Evolutionary conservation across 2,888 invertebrate species (phyloP), one percentile per base, ranked within the genome.

Genomic region (Nomada ruficornis): DNA sequence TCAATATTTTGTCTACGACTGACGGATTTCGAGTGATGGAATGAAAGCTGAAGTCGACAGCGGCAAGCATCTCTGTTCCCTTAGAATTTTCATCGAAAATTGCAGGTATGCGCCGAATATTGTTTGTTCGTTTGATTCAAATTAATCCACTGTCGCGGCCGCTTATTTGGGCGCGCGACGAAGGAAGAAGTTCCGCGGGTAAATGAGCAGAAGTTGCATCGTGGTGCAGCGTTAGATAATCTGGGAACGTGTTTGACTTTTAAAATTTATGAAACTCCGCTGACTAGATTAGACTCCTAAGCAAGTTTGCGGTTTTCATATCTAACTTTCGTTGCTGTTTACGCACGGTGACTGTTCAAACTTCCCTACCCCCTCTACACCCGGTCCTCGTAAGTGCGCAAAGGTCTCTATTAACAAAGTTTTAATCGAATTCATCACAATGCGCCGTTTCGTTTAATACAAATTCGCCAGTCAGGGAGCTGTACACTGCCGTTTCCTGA

Each of bases 361-460:
- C 82, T 81, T 78, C 54, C 1, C 36, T 23, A 36, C 2, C 60
- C 20, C 10, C 20, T 11, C 29, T 10, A 4, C 47, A 15, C 13
- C 50, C 44, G 42, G 36, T 44, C 20, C 50, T 5, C 50, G 76
- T 81, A 81, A 82, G 74, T 75, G 81, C 36, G 81, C 81, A 75
- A 82, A 82, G 74, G 81, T 82, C 81, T 82, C 81, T 76, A 82
- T 82, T 81, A 82, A 82, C 82, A 82, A 82, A 82, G 82, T 82
- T 82, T 82, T 82, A 82, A 82, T 82, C 82, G 82, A 82, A 82
- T 82, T 82, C 82, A 76, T 82, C 82, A 82, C 82, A 82, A 81
- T 82, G 82, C 63, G 63, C 62, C 68, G 82, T 76, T 82, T 76
- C 76, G 70, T 81, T 81, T 82, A 82, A 82, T 82, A 76, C 82